Evolutionary conservation across 1,140 invertebrate species (phyloP), one percentile per base, ranked within the genome.

Genomic region (Leguminivora glycinivorella): DNA sequence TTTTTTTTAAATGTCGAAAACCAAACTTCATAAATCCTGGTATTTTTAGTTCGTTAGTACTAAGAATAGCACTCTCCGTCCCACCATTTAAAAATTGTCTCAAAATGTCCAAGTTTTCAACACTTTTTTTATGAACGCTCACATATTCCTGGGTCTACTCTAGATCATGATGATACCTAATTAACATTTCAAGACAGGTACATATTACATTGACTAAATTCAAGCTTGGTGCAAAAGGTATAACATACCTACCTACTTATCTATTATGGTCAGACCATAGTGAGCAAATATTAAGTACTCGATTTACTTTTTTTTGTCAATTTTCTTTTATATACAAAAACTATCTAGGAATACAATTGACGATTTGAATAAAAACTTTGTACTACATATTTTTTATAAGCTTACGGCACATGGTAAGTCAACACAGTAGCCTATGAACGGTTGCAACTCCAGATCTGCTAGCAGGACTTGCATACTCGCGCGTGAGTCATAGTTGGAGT

Each of bases 241-340:
- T 52, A 52, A 52, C 9, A 19, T 52, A 52, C 47, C 19, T 52
- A 52, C 47, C 19, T 52, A 52, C 47, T 22, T 52, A 9, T 52
- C 19, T 52, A 52, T 52, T 52, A 52, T 52, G 47, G 47, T 52
- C 19, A 19, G 14, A 52, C 47, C 19, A 52, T 52, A 52, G 17
- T 29, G 58, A 63, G 58, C 58, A 7, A 63, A 63, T 63, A 63
- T 29, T 63, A 63, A n/a, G 24, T 25, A 17, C 40, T n/a, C 34
- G 34, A 56, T 25, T 25, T 25, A 26, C 12, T 22, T 24, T 14
- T 26, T 31, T 63, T 26, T n/a, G 1, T 63, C 6, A 7, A 31
- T 17, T 63, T 26, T 31, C 6, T n/a, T 63, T 63, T 31, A 63
- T 63, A 63, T 31, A 26, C 10, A 63, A 63, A 31, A 26, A 24